These are phyloP conservation scores for Brachionus calyciflorus DNA, from an alignment of 1,140 invertebrate species.

Conservation along the genomic window DNA sequence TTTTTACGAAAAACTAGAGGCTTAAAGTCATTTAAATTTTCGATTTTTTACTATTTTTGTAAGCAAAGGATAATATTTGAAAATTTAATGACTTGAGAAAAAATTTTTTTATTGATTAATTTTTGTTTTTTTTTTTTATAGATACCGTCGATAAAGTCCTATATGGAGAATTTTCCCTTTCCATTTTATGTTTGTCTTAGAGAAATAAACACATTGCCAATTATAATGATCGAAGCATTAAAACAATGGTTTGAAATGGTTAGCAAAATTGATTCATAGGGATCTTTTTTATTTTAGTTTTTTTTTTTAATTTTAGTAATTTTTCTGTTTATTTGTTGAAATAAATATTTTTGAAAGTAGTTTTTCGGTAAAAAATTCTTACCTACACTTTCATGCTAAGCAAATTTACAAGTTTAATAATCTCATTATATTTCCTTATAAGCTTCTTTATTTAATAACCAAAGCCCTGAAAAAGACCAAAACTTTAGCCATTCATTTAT, in stretches of 20 bases:
- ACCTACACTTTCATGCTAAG: background rate
- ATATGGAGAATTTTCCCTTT: constrained; percentile 93
- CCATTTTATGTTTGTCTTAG: constrained; percentile 94
- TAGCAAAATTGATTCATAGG: background rate
- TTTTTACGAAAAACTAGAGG: background rate
- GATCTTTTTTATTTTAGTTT: no score
- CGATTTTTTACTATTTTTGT: no score
- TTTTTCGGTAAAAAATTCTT: no score
- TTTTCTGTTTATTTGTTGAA: background rate
- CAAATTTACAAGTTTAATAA: no score
- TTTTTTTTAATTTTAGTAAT: background rate
- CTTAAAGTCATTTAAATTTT: no score
- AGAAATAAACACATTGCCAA: constrained; percentile 79
- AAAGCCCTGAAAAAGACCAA: no score
- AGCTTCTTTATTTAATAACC: no score
- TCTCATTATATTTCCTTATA: no score
- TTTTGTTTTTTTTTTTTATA: background rate
- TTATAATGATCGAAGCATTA: constrained; percentile 86
- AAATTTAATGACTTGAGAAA: no score
- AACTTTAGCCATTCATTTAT: no score
- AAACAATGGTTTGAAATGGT: constrained; percentile 68
- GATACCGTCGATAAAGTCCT: constrained; percentile 65
- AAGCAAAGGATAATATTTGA: no score
- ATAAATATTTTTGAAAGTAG: background rate
- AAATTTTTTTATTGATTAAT: no score